These are phyloP conservation scores for Eueides isabella DNA, from an alignment of 1,140 invertebrate genomes.

Conservation along the genomic window DNA sequence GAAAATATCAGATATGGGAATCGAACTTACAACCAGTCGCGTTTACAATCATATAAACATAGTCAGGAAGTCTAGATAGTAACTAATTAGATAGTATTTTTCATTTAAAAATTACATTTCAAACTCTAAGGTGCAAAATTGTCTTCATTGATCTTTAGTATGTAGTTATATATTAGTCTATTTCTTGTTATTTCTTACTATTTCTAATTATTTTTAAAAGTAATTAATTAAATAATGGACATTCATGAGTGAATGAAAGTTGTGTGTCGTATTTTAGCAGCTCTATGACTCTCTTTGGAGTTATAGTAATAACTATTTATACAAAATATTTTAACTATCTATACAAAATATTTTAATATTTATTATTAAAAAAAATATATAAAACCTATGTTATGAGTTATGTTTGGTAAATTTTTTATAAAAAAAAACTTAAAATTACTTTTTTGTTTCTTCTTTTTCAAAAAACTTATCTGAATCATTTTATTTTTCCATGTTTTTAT, in stretches of 20 bases:
- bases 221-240: background rate
- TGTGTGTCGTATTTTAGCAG: background rate
- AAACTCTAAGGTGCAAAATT: conserved; percentile 20
- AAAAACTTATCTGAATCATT: too few relatives aligned
- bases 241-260: background rate
- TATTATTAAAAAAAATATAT: too few relatives aligned
- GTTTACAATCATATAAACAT: background rate
- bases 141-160: background rate
- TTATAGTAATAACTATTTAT: too few relatives aligned
- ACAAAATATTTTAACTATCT: too few relatives aligned
- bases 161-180: conserved; percentile 5
- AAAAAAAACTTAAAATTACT: too few relatives aligned
- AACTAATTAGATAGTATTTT: conserved; percentile 14
- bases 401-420: too few relatives aligned
- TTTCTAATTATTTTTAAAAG: background rate
- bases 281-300: too few relatives aligned
- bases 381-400: too few relatives aligned
- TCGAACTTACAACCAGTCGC: too few relatives aligned
- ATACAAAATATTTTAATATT: too few relatives aligned
- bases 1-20: too few relatives aligned
- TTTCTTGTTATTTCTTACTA: background rate
- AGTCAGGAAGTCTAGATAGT: background rate
- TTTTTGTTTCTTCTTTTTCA: too few relatives aligned
- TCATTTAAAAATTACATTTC: conserved; percentile 20
- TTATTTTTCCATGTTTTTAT: background rate